Evolutionary conservation across 1,140 invertebrate species (phyloP), one percentile per base, ranked within the genome.

Genomic region (Heliconius nattereri): DNA sequence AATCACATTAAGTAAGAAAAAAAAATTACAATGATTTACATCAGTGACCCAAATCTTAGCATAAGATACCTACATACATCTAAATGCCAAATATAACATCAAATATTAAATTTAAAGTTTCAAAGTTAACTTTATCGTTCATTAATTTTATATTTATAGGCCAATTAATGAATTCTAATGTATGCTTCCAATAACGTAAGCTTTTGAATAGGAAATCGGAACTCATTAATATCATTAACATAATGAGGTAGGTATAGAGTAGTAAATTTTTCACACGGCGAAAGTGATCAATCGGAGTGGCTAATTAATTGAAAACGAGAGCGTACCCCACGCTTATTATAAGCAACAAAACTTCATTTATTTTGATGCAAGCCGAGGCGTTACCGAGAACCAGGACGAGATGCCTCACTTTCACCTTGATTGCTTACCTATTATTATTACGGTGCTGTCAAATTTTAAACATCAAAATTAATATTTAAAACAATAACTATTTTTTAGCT

Each of bases 321-420:
- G 75, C 75, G 75, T 76, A 76, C 6, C 37, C 60, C 57, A 76
- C 57, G 54, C 78, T 74, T 71, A 71, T 78, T 77, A 78, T 54
- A 74, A 76, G 71, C 60, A 81, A 81, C 75, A 66, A 76, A 76
- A 73, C 79, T 76, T 71, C 52, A 83, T 71, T 52, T 83, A 81
- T 80, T 78, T 85, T 82, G 82, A 88, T 83, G 80, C 83, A 83
- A 86, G 85, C 78, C 84, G 83, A 82, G 85, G 60, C 85, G 74
- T 54, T 52, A 75, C 74, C 78, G 79, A 78, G 78, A 86, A 86
- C 71, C 77, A 76, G 84, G 83, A 80, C 79, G 80, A 74, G 76
- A 71, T 79, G 77, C 49, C 45, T 82, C 78, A 87, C 87, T 90
- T 89, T 89, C 87, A 84, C 89, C 82, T 82, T 83, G 85, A 88